Evolutionary conservation across 2,797 vertebrate genomes (phyloP), one percentile per base, ranked within the genome.

Genomic region (Scolopax rusticola): DNA sequence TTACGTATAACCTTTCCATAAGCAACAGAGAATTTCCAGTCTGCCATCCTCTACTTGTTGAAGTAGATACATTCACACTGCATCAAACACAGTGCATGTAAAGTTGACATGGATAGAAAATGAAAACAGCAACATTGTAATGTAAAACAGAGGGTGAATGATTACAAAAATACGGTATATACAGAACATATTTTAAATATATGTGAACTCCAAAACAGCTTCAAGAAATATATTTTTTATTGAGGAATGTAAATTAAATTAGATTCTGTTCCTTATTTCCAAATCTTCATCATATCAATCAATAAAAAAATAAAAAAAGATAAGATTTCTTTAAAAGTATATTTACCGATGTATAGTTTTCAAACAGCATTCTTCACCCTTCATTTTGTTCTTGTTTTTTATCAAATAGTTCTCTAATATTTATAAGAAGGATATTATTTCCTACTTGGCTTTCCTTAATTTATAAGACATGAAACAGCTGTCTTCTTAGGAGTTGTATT

Each of bases 201-300:
- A 25, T 2, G 1, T 45, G 23, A 83, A 73, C 5, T 38, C 27
- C 5, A 50, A 21, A 57, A 48, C 8, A n/a, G 2, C 0, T 8
- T 50, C 43, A 40, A 57, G 6, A 59, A 84, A 59, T 20, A 43
- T 5, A 3, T 24, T 32, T 3, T 51, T 43, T 57, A 67, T 14
- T 64, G 17, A 60, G 17, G 81, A 14, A 24, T 8, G 4, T 25
- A 65, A 47, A 73, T 68, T 27, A 73, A 51, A 60, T 9, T 41
- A 3, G n/a, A 43, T 48, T 79, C 2, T 38, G 5, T 57, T 71
- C 24, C 8, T 83, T 77, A 45, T 81, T 84, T 87, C 6, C 12
- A 17, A 33, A 5, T 53, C 4, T 38, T 77, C 38, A 25, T 57
- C 13, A 74, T 38, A 7, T 3, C 13, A 54, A 73, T 5, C 16